Percentiles rank a stretch among this genome's conserved stretches.
Evolutionary conservation across 2,888 invertebrate species (phyloP).

Genomic region (Octonoba sinensis): DNA sequence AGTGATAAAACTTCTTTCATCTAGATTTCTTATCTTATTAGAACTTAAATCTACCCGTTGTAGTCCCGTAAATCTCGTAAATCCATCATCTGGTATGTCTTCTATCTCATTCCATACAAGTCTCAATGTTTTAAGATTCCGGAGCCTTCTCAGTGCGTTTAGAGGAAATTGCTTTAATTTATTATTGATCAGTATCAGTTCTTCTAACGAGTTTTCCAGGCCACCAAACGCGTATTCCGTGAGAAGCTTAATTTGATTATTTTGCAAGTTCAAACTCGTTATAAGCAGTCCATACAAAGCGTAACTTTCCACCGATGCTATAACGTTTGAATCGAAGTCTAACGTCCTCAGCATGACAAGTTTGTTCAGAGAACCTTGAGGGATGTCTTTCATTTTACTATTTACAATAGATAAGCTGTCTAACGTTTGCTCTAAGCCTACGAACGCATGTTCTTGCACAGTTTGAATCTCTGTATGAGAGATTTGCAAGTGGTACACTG

Average conservation of each 20-base stretch:
- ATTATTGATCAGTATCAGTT: constrained; percentile 90
- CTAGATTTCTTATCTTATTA: constrained; percentile 84
- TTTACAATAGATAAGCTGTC: constrained; percentile 71
- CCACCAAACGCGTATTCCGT: constrained; percentile 87
- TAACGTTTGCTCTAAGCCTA: constrained; percentile 70
- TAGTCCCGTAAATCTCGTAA: constrained; percentile 80
- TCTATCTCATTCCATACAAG: constrained; percentile 84
- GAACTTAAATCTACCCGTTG: constrained; percentile 86
- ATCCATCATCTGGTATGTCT: constrained; percentile 79
- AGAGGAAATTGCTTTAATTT: constrained; percentile 86
- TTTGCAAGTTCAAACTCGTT: constrained; percentile 85
- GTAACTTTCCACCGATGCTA: constrained; percentile 86
- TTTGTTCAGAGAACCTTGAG: constrained; percentile 71
- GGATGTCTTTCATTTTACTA: constrained; percentile 70
- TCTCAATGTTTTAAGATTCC: constrained; percentile 78
- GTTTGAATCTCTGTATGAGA: constrained; percentile 82
- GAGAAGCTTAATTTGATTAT: constrained; percentile 84
- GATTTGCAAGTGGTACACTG: constrained; percentile 68
- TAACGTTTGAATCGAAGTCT: constrained; percentile 87
- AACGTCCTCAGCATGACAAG: constrained; percentile 82
- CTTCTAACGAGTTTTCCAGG: constrained; percentile 82
- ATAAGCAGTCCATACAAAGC: constrained; percentile 89
- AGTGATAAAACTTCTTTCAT: constrained; percentile 82
- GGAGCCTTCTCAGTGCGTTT: constrained; percentile 81
- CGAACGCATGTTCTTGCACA: constrained; percentile 69